These are phyloP conservation scores for Oreochromis niloticus DNA, from an alignment of 2,113 vertebrate species.

Conservation along the genomic window DNA sequence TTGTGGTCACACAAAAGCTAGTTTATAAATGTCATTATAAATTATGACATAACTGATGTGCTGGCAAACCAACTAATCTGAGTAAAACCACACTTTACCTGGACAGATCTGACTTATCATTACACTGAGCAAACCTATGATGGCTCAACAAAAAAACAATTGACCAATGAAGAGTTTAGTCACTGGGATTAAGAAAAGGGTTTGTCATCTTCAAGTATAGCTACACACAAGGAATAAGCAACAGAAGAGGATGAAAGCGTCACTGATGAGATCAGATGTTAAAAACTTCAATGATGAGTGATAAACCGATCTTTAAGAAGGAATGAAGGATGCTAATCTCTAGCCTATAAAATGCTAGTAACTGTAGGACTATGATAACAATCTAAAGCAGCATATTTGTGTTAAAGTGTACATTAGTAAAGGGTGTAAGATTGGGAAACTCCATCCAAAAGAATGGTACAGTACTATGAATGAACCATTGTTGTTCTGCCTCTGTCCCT, in stretches of 20 bases:
- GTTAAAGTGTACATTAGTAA: background rate
- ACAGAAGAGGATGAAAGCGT: fast-evolving
- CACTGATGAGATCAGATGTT: background rate
- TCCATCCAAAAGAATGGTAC: background rate
- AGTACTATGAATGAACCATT: background rate
- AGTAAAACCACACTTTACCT: background rate
- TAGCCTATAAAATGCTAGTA: background rate
- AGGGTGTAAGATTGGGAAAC: background rate
- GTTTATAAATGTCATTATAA: background rate
- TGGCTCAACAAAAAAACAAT: background rate
- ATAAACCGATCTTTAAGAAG: background rate
- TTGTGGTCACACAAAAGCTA: background rate
- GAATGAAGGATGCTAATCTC: fast-evolving
- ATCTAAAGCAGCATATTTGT: background rate
- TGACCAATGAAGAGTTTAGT: background rate
- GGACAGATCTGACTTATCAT: background rate
- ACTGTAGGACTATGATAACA: background rate
- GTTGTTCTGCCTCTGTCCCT: background rate
- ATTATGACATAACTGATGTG: background rate
- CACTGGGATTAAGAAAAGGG: background rate
- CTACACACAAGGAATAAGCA: background rate
- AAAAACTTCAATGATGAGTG: background rate
- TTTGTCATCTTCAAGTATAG: background rate
- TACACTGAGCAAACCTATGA: background rate
- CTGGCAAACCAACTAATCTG: background rate